A percentile compares a stretch with the other conserved stretches of the same genome.
Evolutionary conservation across 2,113 vertebrate genomes (phyloP).

Genomic region (Engraulis encrasicolus): DNA sequence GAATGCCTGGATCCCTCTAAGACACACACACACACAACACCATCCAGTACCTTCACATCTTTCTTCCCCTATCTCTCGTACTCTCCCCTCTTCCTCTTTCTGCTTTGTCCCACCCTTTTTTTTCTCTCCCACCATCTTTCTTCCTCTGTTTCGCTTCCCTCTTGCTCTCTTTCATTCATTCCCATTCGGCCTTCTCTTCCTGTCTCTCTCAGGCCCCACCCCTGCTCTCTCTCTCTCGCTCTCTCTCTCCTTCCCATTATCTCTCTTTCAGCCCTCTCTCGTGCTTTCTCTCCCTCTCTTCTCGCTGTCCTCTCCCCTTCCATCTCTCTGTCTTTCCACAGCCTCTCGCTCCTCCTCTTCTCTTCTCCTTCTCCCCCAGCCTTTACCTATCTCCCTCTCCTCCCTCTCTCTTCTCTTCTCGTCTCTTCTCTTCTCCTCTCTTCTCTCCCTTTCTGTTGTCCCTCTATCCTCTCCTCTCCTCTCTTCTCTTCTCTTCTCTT

Average conservation of each 20-base stretch:
- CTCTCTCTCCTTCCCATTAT: constrained; percentile 21
- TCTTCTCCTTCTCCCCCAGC: too few relatives aligned
- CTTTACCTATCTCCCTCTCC: constrained; percentile 34
- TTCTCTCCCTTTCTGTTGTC: neutral
- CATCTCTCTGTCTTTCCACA: too few relatives aligned
- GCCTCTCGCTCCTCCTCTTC: too few relatives aligned
- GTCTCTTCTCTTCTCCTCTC: constrained; percentile 33
- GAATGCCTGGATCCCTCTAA: neutral
- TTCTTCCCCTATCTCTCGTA: too few relatives aligned
- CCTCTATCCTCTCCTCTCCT: too few relatives aligned
- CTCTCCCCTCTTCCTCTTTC: too few relatives aligned
- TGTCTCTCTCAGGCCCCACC: constrained; percentile 20
- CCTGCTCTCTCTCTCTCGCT: constrained; percentile 15
- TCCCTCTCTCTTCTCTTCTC: constrained; percentile 39
- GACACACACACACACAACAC: neutral
- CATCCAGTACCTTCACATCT: too few relatives aligned
- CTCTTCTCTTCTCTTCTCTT: too few relatives aligned
- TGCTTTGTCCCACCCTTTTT: too few relatives aligned
- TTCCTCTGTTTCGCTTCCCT: too few relatives aligned
- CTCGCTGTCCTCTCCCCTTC: neutral
- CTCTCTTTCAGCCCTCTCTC: constrained; percentile 47
- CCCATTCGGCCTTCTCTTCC: too few relatives aligned
- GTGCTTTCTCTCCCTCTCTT: constrained; percentile 36
- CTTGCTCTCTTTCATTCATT: neutral
- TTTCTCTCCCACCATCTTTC: too few relatives aligned